Evolutionary conservation across 2,888 invertebrate species (phyloP).

Genomic region (Pogonocherus hispidulus): DNA sequence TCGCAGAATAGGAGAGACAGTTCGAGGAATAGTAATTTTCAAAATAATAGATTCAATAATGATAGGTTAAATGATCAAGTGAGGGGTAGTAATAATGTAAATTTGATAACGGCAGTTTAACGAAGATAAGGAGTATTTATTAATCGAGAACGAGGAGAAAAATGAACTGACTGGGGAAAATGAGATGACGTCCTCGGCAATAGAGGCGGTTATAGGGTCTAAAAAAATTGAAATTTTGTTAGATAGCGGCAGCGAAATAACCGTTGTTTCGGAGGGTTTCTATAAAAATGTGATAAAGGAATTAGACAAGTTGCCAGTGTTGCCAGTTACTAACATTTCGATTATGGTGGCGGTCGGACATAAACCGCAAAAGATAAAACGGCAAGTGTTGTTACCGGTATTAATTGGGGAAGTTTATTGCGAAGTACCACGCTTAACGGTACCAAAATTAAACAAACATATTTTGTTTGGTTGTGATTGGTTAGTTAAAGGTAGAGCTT

Average conservation of each 20-base stretch:
- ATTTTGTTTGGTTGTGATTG: conserved; percentile 21
- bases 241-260: conserved; percentile 22
- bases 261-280: conserved; percentile 12
- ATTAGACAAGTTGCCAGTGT: background rate
- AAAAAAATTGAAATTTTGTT: conserved; percentile 7
- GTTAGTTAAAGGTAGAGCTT: background rate
- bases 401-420: background rate
- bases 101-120: no score
- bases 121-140: background rate
- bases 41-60: no score
- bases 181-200: background rate
- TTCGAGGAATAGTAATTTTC: no score
- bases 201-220: background rate
- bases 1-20: no score
- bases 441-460: conserved; percentile 16
- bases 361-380: conserved; percentile 5
- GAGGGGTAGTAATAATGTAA: no score
- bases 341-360: conserved; percentile 13
- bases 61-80: no score
- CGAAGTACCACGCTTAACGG: conserved; percentile 13
- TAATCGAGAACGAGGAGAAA: conserved; percentile 8
- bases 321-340: conserved; percentile 15
- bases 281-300: conserved; percentile 1
- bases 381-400: conserved; percentile 16
- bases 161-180: background rate